Percentiles rank a stretch among this genome's conserved stretches.
phyloP scores from a whole-genome alignment of 2,888 invertebrate species.

The Hydrotaea diabolus region DNA sequence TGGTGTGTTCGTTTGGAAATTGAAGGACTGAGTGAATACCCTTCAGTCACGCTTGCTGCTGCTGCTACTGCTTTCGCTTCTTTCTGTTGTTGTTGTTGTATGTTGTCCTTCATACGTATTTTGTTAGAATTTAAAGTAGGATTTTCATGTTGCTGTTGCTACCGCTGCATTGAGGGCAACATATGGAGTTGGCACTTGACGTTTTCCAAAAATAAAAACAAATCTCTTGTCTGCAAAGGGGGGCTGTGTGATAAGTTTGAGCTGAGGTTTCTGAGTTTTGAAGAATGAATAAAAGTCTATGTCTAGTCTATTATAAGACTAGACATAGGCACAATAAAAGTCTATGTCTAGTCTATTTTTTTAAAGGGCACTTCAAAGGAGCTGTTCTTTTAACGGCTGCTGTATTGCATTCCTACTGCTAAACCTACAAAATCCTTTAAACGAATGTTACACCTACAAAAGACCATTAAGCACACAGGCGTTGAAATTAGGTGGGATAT shows the following conservation, averaged over 20 bases:
- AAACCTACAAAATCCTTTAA: too few relatives aligned
- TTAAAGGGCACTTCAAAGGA: too few relatives aligned
- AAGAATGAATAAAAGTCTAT: too few relatives aligned
- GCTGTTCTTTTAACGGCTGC: too few relatives aligned
- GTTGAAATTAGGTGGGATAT: too few relatives aligned
- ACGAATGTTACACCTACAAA: too few relatives aligned
- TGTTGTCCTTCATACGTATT: conserved; percentile 44
- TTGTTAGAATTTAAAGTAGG: conserved; percentile 34
- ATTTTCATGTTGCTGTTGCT: conserved; percentile 30
- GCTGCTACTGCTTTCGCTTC: conserved; percentile 18
- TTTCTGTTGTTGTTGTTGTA: conserved; percentile 18
- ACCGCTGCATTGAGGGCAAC: conserved; percentile 61
- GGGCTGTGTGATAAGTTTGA: background rate
- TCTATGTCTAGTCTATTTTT: too few relatives aligned
- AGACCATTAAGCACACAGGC: too few relatives aligned
- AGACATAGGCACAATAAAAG: too few relatives aligned
- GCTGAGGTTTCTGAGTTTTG: too few relatives aligned
- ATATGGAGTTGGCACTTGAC: conserved; percentile 67
- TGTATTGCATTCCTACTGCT: too few relatives aligned
- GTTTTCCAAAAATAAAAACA: conserved; percentile 29
- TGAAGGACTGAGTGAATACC: conserved; percentile 41
- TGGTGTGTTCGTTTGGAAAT: conserved; percentile 36
- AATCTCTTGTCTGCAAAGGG: background rate
- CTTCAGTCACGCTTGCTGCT: conserved; percentile 57
- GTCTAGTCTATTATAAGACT: too few relatives aligned